Conservation (phyloP, 2,113 vertebrate genomes). For the Antechinus stuartii region DNA sequence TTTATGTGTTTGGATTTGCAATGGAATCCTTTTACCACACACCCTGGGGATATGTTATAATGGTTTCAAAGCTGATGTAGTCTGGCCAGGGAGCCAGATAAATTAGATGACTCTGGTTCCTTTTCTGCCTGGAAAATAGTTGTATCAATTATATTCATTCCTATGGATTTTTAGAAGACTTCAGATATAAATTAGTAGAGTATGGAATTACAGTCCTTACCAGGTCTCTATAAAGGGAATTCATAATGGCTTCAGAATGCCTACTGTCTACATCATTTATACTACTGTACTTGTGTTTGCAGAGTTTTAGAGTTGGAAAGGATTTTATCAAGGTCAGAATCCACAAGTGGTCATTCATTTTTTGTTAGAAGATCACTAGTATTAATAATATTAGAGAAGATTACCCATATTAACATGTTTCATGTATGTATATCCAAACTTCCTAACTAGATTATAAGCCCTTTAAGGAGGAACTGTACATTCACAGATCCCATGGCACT, state of each 20-base stretch:
- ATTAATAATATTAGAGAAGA: not conserved
- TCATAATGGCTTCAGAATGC: not conserved
- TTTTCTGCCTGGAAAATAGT: not conserved
- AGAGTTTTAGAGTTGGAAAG: not conserved
- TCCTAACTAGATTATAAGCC: not conserved
- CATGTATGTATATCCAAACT: not conserved
- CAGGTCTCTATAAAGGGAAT: not conserved
- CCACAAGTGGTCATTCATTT: not conserved
- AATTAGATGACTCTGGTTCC: conserved; percentile 3
- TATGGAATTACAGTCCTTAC: not conserved
- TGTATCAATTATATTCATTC: not conserved
- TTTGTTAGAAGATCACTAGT: not conserved
- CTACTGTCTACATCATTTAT: not conserved
- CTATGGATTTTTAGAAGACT: not conserved
- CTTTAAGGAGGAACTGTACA: not conserved
- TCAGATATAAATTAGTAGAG: not conserved
- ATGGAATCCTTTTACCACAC: not conserved
- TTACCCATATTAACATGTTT: not conserved
- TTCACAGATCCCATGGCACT: not conserved
- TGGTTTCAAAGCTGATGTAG: conserved; percentile 3
- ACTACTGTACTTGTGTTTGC: not conserved
- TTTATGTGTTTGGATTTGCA: conserved; percentile 8
- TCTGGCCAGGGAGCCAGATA: not conserved
- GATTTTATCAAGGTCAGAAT: not conserved
- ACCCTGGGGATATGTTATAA: not conserved